Base-by-base conservation (phyloP, 2,888 invertebrate species). In the Pachydiplax longipennis region DNA sequence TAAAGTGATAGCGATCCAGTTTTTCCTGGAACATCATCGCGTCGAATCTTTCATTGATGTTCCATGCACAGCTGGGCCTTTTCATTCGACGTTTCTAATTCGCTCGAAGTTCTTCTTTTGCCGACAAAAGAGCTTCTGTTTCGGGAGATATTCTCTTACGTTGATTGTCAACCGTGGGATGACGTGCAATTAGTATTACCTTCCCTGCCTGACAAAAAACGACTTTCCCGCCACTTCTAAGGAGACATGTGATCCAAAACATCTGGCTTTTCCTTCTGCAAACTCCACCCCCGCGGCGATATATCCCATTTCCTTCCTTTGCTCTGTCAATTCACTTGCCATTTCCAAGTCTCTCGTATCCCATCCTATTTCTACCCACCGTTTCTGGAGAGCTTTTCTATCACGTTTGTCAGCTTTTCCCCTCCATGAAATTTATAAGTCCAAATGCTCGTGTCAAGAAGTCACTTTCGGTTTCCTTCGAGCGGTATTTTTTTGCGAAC, bases 201-300 rank as follows among this genome's bases (percentile, higher is more conserved):
- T 48, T 48, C 48, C 37, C 37, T 5, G 37, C 37, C 5, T 37
- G 2, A 53, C 13, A 53, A 53, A 18, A 1, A 18, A 18, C 1
- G 53, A 53, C 53, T 53, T 18, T 58, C 61, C 35, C n/a, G 61
- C 61, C 58, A 61, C 61, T n/a, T 37, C 40, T 37, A 87, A 40
- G 87, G 61, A 87, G 58, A n/a, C 58, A 87, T 61, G 35, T 58
- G 87, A 87, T 61, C 61, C 87, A 61, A 61, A 87, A 87, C 87
- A 87, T 87, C 40, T 58, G 61, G 87, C 35, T 31, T n/a, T 87
- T 87, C 35, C n/a, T n/a, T 65, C 87, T 37, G 87, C 18, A 37
- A 87, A 87, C 37, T 37, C 65, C 58, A n/a, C 61, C 37, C 40
- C 37, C 15, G 40, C 81, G 15, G 87, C 18, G 31, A 2, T 61